Conservation (phyloP, 2,888 invertebrate genomes). For the Empis livida region DNA sequence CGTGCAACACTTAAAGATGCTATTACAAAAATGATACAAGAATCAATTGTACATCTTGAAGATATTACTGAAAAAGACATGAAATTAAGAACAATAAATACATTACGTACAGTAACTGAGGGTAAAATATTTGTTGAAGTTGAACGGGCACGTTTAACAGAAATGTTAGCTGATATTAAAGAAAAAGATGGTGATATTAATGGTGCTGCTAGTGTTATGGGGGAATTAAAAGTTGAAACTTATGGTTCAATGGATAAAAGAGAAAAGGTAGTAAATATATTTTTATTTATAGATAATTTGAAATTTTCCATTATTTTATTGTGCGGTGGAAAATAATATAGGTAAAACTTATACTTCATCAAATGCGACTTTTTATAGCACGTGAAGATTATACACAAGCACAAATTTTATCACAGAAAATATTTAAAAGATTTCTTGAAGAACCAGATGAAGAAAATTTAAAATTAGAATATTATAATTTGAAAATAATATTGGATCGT, state of each 20-base stretch:
- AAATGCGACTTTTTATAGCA: constrained; percentile 85
- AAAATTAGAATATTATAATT: constrained; percentile 37
- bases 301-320: neutral
- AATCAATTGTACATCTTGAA: constrained; percentile 72
- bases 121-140: constrained; percentile 98
- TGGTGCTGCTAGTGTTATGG: constrained; percentile 81
- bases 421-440: constrained; percentile 85
- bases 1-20: constrained; percentile 77
- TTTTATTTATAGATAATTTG: neutral
- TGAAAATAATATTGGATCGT: constrained; percentile 83
- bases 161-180: constrained; percentile 63
- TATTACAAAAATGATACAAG: constrained; percentile 83
- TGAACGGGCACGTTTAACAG: constrained; percentile 82
- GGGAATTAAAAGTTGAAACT: constrained; percentile 77
- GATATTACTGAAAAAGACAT: constrained; percentile 71
- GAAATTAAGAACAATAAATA: constrained; percentile 81
- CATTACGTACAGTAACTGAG: constrained; percentile 77
- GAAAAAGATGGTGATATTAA: constrained; percentile 62
- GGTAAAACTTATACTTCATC: constrained; percentile 83
- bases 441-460: constrained; percentile 40
- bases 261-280: constrained; percentile 50
- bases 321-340: constrained; percentile 35
- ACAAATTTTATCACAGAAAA: constrained; percentile 92
- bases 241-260: constrained; percentile 91
- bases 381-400: constrained; percentile 87